phyloP scores from a whole-genome alignment of 2,888 invertebrate genomes.

The Ceriagrion tenellum region DNA sequence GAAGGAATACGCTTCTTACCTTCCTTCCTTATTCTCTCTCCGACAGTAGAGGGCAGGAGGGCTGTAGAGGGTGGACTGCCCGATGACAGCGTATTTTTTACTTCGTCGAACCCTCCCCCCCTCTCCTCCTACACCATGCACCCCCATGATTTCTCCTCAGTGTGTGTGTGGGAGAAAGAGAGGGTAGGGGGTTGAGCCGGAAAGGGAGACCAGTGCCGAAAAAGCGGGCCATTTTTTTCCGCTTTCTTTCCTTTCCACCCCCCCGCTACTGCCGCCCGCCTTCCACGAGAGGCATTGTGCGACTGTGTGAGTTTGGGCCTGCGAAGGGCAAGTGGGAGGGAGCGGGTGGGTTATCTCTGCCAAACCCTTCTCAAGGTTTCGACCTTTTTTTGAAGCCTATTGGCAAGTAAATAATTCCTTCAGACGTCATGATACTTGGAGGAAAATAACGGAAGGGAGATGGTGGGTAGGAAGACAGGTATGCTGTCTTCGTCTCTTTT shows the following conservation, averaged over 20 bases:
- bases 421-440: conserved; percentile 50
- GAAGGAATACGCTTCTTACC: not conserved
- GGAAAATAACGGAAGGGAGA: not conserved
- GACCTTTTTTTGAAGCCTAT: conserved; percentile 55
- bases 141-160: not conserved
- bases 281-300: not conserved
- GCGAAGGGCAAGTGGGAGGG: not conserved
- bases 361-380: conserved; percentile 65
- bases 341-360: conserved; percentile 35
- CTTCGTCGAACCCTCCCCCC: not conserved
- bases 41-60: not conserved
- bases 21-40: not conserved
- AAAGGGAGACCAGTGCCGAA: not conserved
- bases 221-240: not conserved
- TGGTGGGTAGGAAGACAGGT: not conserved
- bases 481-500: not conserved
- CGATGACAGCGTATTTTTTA: conserved; percentile 59
- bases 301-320: not conserved
- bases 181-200: not conserved
- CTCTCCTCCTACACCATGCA: not conserved
- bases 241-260: not conserved
- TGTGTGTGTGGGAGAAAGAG: not conserved
- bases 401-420: conserved; percentile 61
- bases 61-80: not conserved
- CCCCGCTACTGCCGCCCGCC: not conserved